Evolutionary conservation across 1,140 invertebrate genomes (phyloP), one percentile per base, ranked within the genome.

Genomic region (Halesus radiatus): DNA sequence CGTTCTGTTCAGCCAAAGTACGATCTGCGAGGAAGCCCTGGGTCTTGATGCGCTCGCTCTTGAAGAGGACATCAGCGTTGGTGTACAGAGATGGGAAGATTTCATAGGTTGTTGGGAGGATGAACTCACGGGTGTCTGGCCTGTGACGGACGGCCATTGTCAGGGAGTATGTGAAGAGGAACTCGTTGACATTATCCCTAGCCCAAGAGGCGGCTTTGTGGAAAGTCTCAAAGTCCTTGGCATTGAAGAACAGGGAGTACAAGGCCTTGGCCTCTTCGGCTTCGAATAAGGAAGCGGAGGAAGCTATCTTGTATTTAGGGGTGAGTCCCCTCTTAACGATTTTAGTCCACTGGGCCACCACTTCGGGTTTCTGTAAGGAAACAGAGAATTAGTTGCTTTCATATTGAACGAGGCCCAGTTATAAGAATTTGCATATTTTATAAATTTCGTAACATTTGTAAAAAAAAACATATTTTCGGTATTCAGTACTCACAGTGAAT

Each of bases 171-270:
- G 89, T 80, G 84, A 92, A 94, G 79, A 92, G 88, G 18, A 89
- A 90, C 84, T 92, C 89, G 85, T 94, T 94, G 8, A 93, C 84
- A 76, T 92, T 82, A 0, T 87, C 86, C 29, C 91, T 89, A 8
- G 92, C 91, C 87, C 89, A 93, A 10, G 88, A 81, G 15, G 93
- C 92, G 1, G 91, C 91, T 79, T 92, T 90, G 87, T 88, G 91
- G 86, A 94, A 94, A 8, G 88, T 91, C 10, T 92, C 90, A 80
- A 91, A 93, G 82, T 93, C 90, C 81, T 92, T 92, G 60, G 92
- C 92, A 64, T 90, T 91, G 85, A 90, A 92, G 85, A 94, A 90
- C 29, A 92, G 76, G 52, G 91, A 85, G 85, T 90, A 92, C 1
- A 94, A 84, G 10, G 89, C 87, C 0, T 88, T 85, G 3, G 87